Evolutionary conservation across 2,888 invertebrate species (phyloP).

Genomic region (Lamellibrachia columna): DNA sequence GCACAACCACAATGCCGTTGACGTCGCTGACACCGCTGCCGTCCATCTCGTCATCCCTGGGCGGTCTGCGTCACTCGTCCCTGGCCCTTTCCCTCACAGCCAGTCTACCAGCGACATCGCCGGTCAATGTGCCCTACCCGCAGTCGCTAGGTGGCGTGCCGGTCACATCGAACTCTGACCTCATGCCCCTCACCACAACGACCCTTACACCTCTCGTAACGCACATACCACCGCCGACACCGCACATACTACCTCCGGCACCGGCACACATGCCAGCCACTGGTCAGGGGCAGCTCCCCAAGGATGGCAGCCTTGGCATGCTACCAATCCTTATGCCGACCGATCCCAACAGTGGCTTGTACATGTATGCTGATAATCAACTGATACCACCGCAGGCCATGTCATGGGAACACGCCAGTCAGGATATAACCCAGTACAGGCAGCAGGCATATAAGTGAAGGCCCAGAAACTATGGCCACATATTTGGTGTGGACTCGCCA

Average conservation of each 20-base stretch:
- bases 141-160: background rate
- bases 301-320: background rate
- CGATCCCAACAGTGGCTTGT: background rate
- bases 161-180: background rate
- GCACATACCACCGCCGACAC: background rate
- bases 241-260: background rate
- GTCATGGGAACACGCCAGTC: conserved; percentile 1
- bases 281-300: background rate
- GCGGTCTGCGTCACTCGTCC: background rate
- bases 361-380: conserved; percentile 8
- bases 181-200: background rate
- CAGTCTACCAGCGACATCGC: background rate
- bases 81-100: background rate
- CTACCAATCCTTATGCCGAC: background rate
- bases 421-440: background rate
- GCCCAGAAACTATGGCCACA: background rate
- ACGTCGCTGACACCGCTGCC: background rate
- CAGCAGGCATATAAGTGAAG: background rate
- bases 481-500: no score
- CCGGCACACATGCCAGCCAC: background rate
- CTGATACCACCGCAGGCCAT: background rate
- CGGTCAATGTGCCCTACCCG: background rate
- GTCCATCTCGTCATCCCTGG: background rate
- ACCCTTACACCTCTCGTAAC: background rate
- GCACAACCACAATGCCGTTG: background rate